These are phyloP conservation scores for Rhabdomys dilectus DNA, from an alignment of 2,113 vertebrate species.

Conservation along the genomic window DNA sequence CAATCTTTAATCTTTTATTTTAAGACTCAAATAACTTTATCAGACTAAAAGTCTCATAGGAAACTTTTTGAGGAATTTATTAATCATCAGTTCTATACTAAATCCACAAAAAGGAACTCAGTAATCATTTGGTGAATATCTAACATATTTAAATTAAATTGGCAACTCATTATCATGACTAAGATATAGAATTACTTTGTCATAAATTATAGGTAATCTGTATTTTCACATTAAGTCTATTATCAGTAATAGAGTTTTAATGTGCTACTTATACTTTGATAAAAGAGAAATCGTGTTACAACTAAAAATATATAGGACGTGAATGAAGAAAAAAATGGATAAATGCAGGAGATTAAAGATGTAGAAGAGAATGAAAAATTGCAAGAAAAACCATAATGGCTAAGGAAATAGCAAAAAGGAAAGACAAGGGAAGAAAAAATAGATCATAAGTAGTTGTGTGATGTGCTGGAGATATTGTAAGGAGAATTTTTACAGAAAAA, in stretches of 20 bases:
- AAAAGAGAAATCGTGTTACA: slow-evolving; percentile 80
- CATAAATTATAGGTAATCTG: slow-evolving; percentile 89
- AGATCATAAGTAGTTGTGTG: background rate
- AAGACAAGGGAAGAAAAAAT: background rate
- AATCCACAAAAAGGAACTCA: slow-evolving; percentile 71
- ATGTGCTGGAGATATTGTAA: background rate
- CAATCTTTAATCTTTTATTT: slow-evolving; percentile 34
- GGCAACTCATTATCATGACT: slow-evolving; percentile 83
- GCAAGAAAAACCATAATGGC: background rate
- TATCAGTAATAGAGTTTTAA: slow-evolving; percentile 90
- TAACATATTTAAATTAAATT: slow-evolving; percentile 87
- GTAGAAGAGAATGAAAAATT: slow-evolving; percentile 7
- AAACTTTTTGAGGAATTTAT: slow-evolving; percentile 68
- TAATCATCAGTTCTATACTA: slow-evolving; percentile 62
- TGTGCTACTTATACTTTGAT: slow-evolving; percentile 86
- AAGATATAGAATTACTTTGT: slow-evolving; percentile 85
- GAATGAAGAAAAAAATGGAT: slow-evolving; percentile 80
- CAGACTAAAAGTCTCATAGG: slow-evolving; percentile 49
- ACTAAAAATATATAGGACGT: slow-evolving; percentile 82
- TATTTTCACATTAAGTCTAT: slow-evolving; percentile 87
- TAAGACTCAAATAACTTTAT: background rate
- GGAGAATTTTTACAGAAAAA: background rate
- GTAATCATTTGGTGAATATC: slow-evolving; percentile 77
- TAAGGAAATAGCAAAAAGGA: slow-evolving; percentile 31
- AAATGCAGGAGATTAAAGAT: slow-evolving; percentile 36